Percentiles rank a stretch among this genome's conserved stretches.
phyloP scores from a whole-genome alignment of 2,113 vertebrate species.

The Melospiza georgiana region DNA sequence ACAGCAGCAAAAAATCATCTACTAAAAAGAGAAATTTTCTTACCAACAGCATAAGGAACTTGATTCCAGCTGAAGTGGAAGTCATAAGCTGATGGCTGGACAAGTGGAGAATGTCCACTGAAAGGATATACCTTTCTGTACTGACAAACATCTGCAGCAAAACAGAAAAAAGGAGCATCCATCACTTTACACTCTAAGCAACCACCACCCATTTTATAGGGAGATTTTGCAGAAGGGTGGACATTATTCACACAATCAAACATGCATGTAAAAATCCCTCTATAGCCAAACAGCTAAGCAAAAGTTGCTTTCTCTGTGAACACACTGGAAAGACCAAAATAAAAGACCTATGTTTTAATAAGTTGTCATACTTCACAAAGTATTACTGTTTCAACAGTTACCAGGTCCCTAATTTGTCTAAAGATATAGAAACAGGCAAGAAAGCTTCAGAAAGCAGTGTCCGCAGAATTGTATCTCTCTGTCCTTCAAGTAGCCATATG shows the following conservation, averaged over 20 bases:
- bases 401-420: neutral
- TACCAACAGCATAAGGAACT: slow-evolving; percentile 94
- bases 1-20: fast-evolving
- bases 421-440: neutral
- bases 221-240: neutral
- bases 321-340: neutral
- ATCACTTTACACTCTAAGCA: neutral
- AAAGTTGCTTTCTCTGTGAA: neutral
- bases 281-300: neutral
- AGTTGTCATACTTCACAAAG: neutral
- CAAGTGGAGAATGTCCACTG: slow-evolving; percentile 90
- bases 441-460: neutral
- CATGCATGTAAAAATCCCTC: neutral
- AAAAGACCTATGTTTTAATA: neutral
- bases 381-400: neutral
- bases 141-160: slow-evolving; percentile 86
- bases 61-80: slow-evolving; percentile 99
- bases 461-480: neutral
- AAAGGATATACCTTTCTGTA: slow-evolving; percentile 97
- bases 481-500: neutral
- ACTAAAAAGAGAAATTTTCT: slow-evolving; percentile 31
- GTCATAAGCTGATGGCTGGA: slow-evolving; percentile 92
- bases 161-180: neutral
- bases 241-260: neutral
- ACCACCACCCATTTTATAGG: neutral